Evolutionary conservation across 2,113 vertebrate genomes (phyloP).

Genomic region (Cryptoleucopteryx plumbea): DNA sequence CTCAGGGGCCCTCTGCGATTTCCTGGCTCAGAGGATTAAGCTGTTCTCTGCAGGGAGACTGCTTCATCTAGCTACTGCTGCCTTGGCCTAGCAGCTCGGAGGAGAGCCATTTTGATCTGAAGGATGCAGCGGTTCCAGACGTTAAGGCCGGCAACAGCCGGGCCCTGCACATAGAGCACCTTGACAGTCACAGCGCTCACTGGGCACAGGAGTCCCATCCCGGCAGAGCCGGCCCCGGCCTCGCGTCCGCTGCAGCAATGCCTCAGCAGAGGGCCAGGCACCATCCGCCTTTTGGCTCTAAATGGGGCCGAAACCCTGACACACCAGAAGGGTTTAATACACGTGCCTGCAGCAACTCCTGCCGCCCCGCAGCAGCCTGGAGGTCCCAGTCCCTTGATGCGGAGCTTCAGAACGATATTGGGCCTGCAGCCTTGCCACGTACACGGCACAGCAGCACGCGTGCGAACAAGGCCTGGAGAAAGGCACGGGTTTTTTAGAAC

Average conservation of each 20-base stretch:
- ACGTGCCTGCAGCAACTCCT: rapidly evolving
- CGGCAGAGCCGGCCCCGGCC: not conserved
- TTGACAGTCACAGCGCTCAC: rapidly evolving
- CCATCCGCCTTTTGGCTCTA: rapidly evolving
- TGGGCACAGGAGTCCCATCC: rapidly evolving
- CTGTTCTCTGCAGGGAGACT: not conserved
- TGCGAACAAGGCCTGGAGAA: not conserved
- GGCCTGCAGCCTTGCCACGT: rapidly evolving
- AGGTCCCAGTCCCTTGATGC: rapidly evolving
- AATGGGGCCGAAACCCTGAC: rapidly evolving
- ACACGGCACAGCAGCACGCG: rapidly evolving
- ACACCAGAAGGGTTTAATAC: rapidly evolving
- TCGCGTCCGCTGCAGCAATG: rapidly evolving
- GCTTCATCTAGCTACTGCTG: not conserved
- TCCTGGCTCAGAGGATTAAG: not conserved
- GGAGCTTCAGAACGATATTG: rapidly evolving
- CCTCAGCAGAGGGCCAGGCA: not conserved
- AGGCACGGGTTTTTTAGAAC: not conserved
- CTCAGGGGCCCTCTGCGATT: not conserved
- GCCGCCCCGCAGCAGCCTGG: rapidly evolving
- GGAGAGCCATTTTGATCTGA: not conserved
- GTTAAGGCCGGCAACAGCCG: rapidly evolving
- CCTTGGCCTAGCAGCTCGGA: not conserved
- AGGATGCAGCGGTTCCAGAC: not conserved
- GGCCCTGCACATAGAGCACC: rapidly evolving